Evolutionary conservation across 2,113 vertebrate species (phyloP).

Genomic region (Heterotis niloticus): DNA sequence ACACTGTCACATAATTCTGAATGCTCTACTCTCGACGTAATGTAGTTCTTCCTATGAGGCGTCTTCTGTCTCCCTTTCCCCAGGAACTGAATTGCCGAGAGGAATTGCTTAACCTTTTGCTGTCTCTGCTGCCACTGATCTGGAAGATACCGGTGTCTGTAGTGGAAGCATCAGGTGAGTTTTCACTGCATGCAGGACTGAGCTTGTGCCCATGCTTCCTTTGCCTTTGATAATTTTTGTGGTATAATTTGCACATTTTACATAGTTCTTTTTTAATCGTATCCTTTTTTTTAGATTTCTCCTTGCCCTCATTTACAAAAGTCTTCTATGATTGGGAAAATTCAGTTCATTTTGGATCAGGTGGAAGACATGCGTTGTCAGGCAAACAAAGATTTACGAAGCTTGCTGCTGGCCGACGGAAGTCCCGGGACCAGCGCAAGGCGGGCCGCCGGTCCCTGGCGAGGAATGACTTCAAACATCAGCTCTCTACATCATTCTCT

Average conservation of each 20-base stretch:
- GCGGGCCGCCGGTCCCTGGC: conserved; percentile 75
- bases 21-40: no score
- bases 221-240: neutral
- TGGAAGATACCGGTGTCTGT: conserved; percentile 94
- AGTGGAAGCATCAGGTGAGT: conserved; percentile 80
- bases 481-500: conserved; percentile 86
- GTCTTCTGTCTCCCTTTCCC: conserved; percentile 3
- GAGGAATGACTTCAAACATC: conserved; percentile 77
- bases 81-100: conserved; percentile 92
- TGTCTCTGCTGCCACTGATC: conserved; percentile 87
- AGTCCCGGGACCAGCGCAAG: conserved; percentile 65
- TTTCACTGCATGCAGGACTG: no score
- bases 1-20: no score
- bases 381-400: conserved; percentile 66
- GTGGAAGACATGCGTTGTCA: conserved; percentile 69
- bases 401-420: conserved; percentile 61
- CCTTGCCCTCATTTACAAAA: conserved; percentile 70
- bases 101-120: conserved; percentile 86
- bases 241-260: no score
- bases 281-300: conserved; percentile 72
- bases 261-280: conserved; percentile 21
- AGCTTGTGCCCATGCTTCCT: neutral
- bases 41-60: no score
- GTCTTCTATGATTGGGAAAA: conserved; percentile 72
- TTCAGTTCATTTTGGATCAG: conserved; percentile 55